A percentile compares a stretch with the other conserved stretches of the same genome.
Conservation (phyloP, 2,888 invertebrate species). For the Campopleginae sp. region DNA sequence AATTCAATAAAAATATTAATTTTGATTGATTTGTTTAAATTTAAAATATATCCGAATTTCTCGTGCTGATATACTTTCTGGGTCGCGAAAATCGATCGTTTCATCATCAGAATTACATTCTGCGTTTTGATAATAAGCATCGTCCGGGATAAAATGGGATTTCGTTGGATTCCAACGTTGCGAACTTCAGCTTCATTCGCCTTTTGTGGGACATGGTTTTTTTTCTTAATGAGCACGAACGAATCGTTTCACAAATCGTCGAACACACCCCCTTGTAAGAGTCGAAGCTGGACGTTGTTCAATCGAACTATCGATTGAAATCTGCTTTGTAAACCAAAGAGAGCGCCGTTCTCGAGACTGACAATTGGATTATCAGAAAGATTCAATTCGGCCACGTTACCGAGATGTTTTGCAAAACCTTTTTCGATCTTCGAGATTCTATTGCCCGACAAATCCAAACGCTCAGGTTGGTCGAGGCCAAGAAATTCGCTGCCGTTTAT, state of each 20-base stretch:
- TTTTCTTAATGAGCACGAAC: background rate
- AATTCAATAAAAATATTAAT: too few relatives aligned
- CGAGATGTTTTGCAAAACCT: slow-evolving; percentile 3
- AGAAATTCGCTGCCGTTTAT: background rate
- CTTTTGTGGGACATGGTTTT: background rate
- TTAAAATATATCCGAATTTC: too few relatives aligned
- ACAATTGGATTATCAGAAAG: background rate
- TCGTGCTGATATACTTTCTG: too few relatives aligned
- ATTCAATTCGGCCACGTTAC: background rate
- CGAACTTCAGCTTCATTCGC: too few relatives aligned
- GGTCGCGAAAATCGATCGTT: too few relatives aligned
- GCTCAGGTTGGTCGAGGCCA: background rate
- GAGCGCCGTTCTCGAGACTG: background rate
- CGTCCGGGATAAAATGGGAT: too few relatives aligned
- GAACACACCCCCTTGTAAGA: background rate
- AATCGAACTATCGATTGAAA: background rate
- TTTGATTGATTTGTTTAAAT: too few relatives aligned
- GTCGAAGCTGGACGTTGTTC: background rate
- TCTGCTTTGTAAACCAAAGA: background rate
- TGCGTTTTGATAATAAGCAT: too few relatives aligned
- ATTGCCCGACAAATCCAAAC: background rate
- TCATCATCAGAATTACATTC: too few relatives aligned
- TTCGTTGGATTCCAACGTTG: too few relatives aligned
- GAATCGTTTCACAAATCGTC: slow-evolving; percentile 8
- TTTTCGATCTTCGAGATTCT: background rate